Conservation (phyloP, 2,888 invertebrate genomes). For the Lycaena phlaeas region DNA sequence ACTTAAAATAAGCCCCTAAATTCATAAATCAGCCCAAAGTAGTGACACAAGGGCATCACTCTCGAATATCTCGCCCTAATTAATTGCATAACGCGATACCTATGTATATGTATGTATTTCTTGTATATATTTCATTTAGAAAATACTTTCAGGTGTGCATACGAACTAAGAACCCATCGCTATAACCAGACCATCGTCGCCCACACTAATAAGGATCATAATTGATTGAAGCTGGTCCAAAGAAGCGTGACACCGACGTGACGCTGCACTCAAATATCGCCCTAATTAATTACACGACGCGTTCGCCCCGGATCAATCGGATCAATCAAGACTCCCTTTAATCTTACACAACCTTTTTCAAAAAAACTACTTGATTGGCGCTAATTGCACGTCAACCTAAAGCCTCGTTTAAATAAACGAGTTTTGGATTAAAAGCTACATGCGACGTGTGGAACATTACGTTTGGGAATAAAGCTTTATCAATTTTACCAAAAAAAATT, state of each 20-base stretch:
- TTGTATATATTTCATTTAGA: too few species aligned
- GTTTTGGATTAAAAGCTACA: conserved; percentile 3
- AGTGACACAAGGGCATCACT: too few species aligned
- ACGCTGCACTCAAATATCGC: conserved; percentile 15
- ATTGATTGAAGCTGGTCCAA: background rate
- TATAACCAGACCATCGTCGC: too few species aligned
- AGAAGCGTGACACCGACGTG: conserved; percentile 4
- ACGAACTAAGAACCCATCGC: too few species aligned
- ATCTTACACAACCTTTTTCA: conserved; percentile 14
- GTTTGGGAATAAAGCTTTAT: conserved; percentile 2
- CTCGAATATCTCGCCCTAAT: too few species aligned
- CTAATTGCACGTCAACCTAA: conserved; percentile 18
- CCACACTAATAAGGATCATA: background rate
- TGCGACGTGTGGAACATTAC: background rate
- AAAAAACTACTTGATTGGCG: conserved; percentile 19
- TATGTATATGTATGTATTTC: too few species aligned
- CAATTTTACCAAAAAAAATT: background rate
- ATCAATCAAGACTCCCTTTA: conserved; percentile 25
- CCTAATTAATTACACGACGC: conserved; percentile 24
- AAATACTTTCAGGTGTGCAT: too few species aligned
- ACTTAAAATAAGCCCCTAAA: too few species aligned
- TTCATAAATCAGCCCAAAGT: too few species aligned
- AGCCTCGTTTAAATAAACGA: too few species aligned
- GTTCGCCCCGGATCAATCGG: conserved; percentile 17
- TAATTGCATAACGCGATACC: too few species aligned